These are phyloP conservation scores for Aldrovandia affinis DNA, from an alignment of 2,797 vertebrate species.

Conservation along the genomic window DNA sequence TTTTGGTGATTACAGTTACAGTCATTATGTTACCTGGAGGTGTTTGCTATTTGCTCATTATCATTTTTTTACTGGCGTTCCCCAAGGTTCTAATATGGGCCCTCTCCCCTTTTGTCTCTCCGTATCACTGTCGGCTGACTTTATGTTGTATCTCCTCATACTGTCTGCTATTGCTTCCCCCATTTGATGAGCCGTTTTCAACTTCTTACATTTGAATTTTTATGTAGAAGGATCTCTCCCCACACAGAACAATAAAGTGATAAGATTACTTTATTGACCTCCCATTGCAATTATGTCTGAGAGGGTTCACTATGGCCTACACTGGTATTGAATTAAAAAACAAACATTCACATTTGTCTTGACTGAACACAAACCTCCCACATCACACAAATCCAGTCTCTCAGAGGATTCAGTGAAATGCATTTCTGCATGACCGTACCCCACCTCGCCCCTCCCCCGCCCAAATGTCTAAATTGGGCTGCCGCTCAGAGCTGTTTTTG, in stretches of 20 bases:
- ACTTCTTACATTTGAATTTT: background rate
- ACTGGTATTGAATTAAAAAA: constrained; percentile 4
- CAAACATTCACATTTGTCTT: constrained; percentile 16
- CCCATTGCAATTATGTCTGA: background rate
- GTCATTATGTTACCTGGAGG: background rate
- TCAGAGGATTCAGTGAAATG: constrained; percentile 33
- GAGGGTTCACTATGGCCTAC: background rate
- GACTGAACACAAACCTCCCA: constrained; percentile 2
- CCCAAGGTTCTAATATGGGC: background rate
- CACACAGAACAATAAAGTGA: constrained; percentile 13
- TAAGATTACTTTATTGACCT: constrained; percentile 16
- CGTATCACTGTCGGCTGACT: background rate
- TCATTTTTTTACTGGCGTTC: background rate
- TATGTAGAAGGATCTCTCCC: background rate
- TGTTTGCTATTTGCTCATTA: background rate
- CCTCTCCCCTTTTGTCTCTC: background rate
- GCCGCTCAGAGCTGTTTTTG: constrained; percentile 11
- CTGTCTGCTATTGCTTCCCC: background rate
- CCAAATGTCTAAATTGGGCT: constrained; percentile 24
- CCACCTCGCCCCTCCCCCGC: constrained; percentile 23
- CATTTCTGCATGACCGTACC: constrained; percentile 29
- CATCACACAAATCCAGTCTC: constrained; percentile 25
- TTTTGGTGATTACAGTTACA: background rate
- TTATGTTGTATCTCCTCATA: background rate
- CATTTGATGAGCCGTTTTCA: background rate